Conservation (phyloP, 2,888 invertebrate genomes). For the Leptinotarsa peninsularis region DNA sequence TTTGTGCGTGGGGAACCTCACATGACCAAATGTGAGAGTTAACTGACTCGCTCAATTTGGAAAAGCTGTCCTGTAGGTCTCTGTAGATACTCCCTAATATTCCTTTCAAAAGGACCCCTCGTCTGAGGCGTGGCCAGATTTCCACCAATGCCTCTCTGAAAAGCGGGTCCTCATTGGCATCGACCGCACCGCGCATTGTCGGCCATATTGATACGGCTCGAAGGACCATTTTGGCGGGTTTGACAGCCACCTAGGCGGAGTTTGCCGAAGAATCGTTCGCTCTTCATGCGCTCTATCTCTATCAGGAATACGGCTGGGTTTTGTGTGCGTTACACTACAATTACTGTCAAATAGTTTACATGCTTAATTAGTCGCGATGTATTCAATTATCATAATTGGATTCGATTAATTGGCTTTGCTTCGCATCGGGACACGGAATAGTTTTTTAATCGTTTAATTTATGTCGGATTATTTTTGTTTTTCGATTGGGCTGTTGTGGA, state of each 20-base stretch:
- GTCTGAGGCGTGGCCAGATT: conserved; percentile 67
- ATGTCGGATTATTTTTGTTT: conserved; percentile 49
- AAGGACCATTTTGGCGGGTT: conserved; percentile 38
- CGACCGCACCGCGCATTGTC: conserved; percentile 61
- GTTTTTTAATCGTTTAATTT: conserved; percentile 55
- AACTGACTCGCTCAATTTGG: conserved; percentile 65
- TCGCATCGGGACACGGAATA: conserved; percentile 54
- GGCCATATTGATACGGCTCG: conserved; percentile 57
- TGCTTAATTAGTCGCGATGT: conserved; percentile 66
- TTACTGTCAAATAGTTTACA: conserved; percentile 65
- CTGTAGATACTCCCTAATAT: conserved; percentile 67
- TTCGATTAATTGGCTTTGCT: conserved; percentile 65
- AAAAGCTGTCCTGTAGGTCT: conserved; percentile 60
- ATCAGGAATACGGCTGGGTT: conserved; percentile 46
- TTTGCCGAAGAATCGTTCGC: conserved; percentile 45
- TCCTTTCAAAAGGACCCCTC: conserved; percentile 62
- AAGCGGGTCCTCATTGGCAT: conserved; percentile 72
- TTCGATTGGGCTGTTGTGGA: conserved; percentile 27
- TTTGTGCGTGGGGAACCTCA: conserved; percentile 52
- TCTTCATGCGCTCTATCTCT: conserved; percentile 43
- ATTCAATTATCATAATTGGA: conserved; percentile 67
- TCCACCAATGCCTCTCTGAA: conserved; percentile 72
- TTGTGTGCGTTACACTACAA: conserved; percentile 49
- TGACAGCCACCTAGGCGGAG: conserved; percentile 50
- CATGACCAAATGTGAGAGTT: conserved; percentile 60